Evolutionary conservation across 2,797 vertebrate genomes (phyloP).

Genomic region (Cynodonichthys magdalenae): DNA sequence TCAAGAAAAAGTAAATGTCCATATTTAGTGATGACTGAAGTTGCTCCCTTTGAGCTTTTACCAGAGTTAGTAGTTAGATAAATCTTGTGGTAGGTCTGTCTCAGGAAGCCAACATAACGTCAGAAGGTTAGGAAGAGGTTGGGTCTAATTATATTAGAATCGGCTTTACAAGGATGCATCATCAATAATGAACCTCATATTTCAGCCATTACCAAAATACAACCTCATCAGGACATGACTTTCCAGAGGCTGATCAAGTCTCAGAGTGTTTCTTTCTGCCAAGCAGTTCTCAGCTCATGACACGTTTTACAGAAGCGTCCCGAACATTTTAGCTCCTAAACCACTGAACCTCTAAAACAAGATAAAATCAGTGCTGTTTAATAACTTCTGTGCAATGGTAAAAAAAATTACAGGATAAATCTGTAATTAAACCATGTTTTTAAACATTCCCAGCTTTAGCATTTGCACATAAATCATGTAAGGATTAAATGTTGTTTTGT

Average conservation of each 20-base stretch:
- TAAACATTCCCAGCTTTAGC: background rate
- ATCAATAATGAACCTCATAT: too few relatives aligned
- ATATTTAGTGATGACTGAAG: background rate
- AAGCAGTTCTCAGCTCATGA: background rate
- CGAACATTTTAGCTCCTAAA: background rate
- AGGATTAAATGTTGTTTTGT: background rate
- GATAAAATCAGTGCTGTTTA: background rate
- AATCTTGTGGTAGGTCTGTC: background rate
- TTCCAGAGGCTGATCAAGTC: background rate
- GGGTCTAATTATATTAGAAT: background rate
- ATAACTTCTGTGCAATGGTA: background rate
- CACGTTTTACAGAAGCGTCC: too few relatives aligned
- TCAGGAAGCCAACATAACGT: background rate
- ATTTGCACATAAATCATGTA: background rate
- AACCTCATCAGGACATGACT: too few relatives aligned
- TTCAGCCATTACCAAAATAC: too few relatives aligned
- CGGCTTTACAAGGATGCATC: too few relatives aligned
- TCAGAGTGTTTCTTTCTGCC: background rate
- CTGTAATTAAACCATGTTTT: too few relatives aligned
- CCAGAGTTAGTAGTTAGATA: background rate
- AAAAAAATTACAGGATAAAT: background rate
- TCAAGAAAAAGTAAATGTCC: background rate
- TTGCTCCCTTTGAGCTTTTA: background rate
- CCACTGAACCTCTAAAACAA: background rate
- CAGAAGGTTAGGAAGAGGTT: background rate